phyloP scores from a whole-genome alignment of 1,140 invertebrate species.

The Helicoverpa armigera region DNA sequence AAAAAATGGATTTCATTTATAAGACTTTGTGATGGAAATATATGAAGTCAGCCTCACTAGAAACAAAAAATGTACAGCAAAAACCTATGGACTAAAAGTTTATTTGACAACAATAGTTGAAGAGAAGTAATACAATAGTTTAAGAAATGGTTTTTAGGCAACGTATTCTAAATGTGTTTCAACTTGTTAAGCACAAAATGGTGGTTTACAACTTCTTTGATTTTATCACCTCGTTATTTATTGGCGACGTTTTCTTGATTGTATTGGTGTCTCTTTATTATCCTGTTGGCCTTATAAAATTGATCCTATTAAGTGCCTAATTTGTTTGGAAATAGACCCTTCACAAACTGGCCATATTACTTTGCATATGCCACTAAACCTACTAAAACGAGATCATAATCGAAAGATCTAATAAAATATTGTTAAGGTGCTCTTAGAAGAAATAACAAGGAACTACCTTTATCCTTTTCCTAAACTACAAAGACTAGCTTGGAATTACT shows the following conservation, averaged over 20 bases:
- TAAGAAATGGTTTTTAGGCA: too few relatives aligned
- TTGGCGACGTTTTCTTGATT: conserved; percentile 19
- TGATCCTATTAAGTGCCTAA: background rate
- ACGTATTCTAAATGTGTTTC: conserved; percentile 20
- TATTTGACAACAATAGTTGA: background rate
- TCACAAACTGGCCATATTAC: background rate
- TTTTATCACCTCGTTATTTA: conserved; percentile 24
- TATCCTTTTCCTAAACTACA: background rate
- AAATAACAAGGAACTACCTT: background rate
- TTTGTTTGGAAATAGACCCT: background rate
- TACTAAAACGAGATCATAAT: background rate
- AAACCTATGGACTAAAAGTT: too few relatives aligned
- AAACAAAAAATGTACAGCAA: too few relatives aligned
- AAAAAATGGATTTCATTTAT: too few relatives aligned
- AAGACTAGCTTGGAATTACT: conserved; percentile 2
- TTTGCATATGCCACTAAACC: too few relatives aligned
- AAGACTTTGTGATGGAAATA: too few relatives aligned
- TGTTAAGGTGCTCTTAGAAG: background rate
- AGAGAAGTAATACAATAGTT: too few relatives aligned
- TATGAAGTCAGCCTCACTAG: too few relatives aligned
- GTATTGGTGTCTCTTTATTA: conserved; percentile 37
- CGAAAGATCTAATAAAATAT: background rate
- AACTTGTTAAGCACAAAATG: background rate
- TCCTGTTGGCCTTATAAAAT: conserved; percentile 23
- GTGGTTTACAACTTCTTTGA: conserved; percentile 40